Evolutionary conservation across 2,113 vertebrate species (phyloP).

Genomic region (Ibidorhyncha struthersii): DNA sequence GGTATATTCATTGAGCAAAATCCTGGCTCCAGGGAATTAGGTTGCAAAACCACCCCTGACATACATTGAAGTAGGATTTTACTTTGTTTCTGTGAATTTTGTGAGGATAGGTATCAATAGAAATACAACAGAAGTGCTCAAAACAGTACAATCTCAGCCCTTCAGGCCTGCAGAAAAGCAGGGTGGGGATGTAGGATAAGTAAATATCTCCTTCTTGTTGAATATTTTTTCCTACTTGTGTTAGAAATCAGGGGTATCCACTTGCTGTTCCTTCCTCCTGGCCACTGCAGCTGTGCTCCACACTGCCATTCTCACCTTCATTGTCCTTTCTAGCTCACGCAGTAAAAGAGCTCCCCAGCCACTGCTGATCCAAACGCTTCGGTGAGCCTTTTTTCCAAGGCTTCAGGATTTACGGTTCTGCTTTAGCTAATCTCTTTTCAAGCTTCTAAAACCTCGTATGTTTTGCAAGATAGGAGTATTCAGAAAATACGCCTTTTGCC

Average conservation of each 20-base stretch:
- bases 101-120: neutral
- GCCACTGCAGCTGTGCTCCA: rapidly evolving
- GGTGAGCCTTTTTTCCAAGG: neutral
- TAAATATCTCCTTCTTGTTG: neutral
- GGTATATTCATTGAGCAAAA: neutral
- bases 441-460: constrained; percentile 46
- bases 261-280: neutral
- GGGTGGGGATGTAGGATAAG: neutral
- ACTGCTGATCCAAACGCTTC: constrained; percentile 16
- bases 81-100: neutral
- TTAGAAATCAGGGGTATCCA: neutral
- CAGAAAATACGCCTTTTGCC: neutral
- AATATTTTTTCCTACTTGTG: neutral
- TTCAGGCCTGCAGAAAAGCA: neutral
- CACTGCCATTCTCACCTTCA: neutral
- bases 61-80: neutral
- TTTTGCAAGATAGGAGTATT: constrained; percentile 51
- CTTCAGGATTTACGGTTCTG: constrained; percentile 45
- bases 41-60: neutral
- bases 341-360: constrained; percentile 10
- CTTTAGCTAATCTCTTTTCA: constrained; percentile 60
- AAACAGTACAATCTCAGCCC: neutral
- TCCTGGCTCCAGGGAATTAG: neutral
- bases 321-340: neutral
- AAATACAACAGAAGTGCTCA: neutral